Conservation (phyloP, 1,140 invertebrate genomes). For the Octopus sinensis region DNA sequence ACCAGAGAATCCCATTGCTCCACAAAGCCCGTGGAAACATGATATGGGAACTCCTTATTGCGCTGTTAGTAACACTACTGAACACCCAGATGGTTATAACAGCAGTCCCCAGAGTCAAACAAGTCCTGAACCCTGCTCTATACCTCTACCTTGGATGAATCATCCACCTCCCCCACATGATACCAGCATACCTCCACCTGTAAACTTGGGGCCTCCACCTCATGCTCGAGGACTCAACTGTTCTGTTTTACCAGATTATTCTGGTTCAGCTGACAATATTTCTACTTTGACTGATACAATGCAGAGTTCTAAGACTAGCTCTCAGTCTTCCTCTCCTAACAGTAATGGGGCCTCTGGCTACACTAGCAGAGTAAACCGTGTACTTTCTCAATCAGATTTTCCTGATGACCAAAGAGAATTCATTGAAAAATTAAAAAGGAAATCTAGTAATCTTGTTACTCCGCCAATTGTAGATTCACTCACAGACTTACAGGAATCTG, state of each 20-base stretch:
- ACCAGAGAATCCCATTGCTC: background rate
- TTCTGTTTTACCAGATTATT: conserved; percentile 4
- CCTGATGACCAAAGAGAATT: conserved; percentile 37
- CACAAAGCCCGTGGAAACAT: background rate
- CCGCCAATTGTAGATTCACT: conserved; percentile 3
- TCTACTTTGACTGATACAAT: conserved; percentile 13
- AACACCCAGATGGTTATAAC: background rate
- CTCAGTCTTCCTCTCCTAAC: conserved; percentile 20
- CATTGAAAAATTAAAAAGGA: conserved; percentile 42
- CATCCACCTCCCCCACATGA: conserved; percentile 6
- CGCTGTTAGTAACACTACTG: background rate
- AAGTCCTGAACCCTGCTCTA: conserved; percentile 1
- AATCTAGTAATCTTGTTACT: conserved; percentile 20
- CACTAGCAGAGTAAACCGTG: background rate
- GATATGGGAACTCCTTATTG: background rate
- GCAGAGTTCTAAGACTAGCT: conserved; percentile 18
- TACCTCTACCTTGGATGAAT: background rate
- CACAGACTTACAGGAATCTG: conserved; percentile 4
- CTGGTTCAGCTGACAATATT: background rate
- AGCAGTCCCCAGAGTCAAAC: conserved; percentile 8
- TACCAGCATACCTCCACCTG: conserved; percentile 9
- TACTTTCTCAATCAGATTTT: background rate
- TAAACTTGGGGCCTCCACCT: conserved; percentile 9
- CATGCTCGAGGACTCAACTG: conserved; percentile 12
- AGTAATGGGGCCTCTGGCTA: background rate